These are phyloP conservation scores for Cynocephalus volans DNA, from an alignment of 2,113 vertebrate genomes.

Conservation along the genomic window DNA sequence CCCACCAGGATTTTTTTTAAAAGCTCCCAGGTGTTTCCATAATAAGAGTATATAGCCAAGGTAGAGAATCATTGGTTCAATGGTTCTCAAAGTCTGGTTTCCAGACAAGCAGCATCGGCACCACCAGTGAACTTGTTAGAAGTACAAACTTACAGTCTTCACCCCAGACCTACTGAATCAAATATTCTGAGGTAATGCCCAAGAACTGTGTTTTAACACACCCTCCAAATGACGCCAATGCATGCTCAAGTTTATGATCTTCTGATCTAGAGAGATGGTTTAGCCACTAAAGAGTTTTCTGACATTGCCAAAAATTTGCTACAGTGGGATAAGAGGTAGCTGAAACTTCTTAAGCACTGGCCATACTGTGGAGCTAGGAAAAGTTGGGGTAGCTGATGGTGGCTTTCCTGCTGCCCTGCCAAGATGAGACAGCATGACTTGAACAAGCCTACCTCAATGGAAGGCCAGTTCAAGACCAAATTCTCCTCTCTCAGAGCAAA, in stretches of 20 bases:
- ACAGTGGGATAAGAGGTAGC: neutral
- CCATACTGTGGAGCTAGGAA: neutral
- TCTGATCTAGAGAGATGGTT: neutral
- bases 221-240: neutral
- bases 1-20: no score
- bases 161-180: neutral
- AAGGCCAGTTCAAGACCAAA: neutral
- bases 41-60: neutral
- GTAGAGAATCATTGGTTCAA: neutral
- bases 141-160: neutral
- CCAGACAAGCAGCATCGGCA: neutral
- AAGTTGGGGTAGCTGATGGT: neutral
- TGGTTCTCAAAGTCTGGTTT: neutral
- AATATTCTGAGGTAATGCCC: neutral
- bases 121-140: neutral
- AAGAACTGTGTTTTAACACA: neutral
- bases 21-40: neutral
- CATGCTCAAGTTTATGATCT: neutral
- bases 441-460: neutral
- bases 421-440: neutral
- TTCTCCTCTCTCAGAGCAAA: neutral
- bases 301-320: neutral
- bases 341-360: neutral
- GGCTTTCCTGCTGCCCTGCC: neutral
- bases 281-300: neutral